Evolutionary conservation across 2,113 vertebrate genomes (phyloP).

Genomic region (Puntigrus tetrazona): DNA sequence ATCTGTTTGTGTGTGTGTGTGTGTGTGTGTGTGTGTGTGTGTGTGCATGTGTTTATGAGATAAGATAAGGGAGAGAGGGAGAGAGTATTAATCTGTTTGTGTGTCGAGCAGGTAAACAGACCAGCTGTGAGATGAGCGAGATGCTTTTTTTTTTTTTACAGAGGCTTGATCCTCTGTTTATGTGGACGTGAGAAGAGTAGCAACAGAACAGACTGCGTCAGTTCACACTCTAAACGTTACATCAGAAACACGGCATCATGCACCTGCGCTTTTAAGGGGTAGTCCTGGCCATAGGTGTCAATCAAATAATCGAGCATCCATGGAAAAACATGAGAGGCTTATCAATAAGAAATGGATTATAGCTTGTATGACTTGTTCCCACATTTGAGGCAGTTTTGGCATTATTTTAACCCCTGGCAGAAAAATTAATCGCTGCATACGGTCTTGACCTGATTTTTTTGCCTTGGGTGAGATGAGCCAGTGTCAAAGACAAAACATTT

Average conservation of each 20-base stretch:
- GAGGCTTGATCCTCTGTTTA: conserved; percentile 28
- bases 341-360: too few species aligned
- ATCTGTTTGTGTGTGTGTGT: not conserved
- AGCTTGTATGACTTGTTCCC: too few species aligned
- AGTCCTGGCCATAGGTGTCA: too few species aligned
- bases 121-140: conserved; percentile 33
- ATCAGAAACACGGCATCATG: not conserved
- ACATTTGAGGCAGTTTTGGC: too few species aligned
- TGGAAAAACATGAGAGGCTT: too few species aligned
- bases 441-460: too few species aligned
- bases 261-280: not conserved
- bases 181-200: conserved; percentile 41
- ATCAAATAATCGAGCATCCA: too few species aligned
- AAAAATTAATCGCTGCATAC: too few species aligned
- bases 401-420: too few species aligned
- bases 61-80: conserved; percentile 13
- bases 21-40: not conserved
- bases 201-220: conserved; percentile 22
- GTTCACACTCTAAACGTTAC: conserved; percentile 1
- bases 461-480: too few species aligned
- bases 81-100: conserved; percentile 34
- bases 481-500: too few species aligned
- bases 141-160: conserved; percentile 36
- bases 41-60: conserved; percentile 23
- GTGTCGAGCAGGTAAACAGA: conserved; percentile 39